Conservation (phyloP, 2,113 vertebrate species). For the Pithys albifrons region DNA sequence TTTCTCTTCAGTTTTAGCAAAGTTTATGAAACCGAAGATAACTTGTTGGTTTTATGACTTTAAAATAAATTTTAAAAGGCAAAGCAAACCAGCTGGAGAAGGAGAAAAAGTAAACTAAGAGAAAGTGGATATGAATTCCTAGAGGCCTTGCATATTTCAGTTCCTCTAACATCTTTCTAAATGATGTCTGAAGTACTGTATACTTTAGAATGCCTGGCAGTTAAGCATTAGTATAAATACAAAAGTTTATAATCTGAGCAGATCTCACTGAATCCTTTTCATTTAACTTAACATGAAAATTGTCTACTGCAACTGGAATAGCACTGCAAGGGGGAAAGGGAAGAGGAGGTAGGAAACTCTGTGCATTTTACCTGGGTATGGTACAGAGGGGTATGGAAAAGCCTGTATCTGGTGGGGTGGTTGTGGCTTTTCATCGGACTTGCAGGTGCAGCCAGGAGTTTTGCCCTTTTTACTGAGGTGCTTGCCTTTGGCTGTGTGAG, state of each 20-base stretch:
- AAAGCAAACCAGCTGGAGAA: conserved; percentile 5
- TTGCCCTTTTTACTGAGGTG: neutral
- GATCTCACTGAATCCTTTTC: neutral
- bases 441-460: neutral
- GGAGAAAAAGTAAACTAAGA: neutral
- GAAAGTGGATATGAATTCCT: conserved; percentile 3
- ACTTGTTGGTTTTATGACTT: conserved; percentile 23
- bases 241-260: neutral
- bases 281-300: neutral
- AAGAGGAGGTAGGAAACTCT: neutral
- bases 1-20: conserved; percentile 3
- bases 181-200: neutral
- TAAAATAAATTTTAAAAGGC: conserved; percentile 13
- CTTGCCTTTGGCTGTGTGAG: neutral
- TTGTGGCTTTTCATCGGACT: neutral
- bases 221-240: neutral
- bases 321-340: neutral
- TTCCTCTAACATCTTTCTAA: neutral
- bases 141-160: neutral
- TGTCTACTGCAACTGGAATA: neutral
- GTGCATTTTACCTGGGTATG: neutral
- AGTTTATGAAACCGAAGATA: conserved; percentile 32
- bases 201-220: neutral
- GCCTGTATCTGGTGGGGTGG: accelerated
- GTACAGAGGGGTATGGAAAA: neutral